Evolutionary conservation across 2,113 vertebrate genomes (phyloP).

Genomic region (Oreochromis spilurus): DNA sequence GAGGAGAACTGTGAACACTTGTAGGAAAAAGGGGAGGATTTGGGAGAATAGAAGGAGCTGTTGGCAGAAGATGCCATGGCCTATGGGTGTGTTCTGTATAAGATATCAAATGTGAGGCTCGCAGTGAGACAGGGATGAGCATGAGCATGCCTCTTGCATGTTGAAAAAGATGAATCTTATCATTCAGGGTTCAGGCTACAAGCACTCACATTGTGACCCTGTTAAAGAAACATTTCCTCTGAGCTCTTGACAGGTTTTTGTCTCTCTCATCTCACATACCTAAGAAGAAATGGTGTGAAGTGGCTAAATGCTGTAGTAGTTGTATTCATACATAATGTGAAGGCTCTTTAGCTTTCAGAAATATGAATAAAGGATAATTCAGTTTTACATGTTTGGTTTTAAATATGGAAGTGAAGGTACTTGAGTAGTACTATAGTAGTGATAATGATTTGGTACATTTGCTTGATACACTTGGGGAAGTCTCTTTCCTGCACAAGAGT

Average conservation of each 20-base stretch:
- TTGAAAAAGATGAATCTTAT: not conserved
- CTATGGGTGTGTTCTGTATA: conserved; percentile 15
- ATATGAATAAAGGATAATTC: not conserved
- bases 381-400: not conserved
- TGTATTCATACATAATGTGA: not conserved
- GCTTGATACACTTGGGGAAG: not conserved
- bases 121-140: conserved; percentile 3
- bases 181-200: not conserved
- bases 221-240: not conserved
- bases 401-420: not conserved
- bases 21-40: conserved; percentile 1
- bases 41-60: not conserved
- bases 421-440: not conserved
- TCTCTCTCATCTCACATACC: not conserved
- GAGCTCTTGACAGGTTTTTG: not conserved
- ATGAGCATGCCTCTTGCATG: not conserved
- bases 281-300: not conserved
- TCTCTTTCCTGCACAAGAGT: not conserved
- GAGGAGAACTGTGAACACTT: not conserved
- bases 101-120: conserved; percentile 17
- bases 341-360: not conserved
- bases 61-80: conserved; percentile 4
- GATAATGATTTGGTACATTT: not conserved
- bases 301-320: not conserved
- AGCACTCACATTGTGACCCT: not conserved